Percentiles rank a stretch among this genome's conserved stretches.
Evolutionary conservation across 53 echinoderm and acorn worm genomes (phyloP).

Genomic region (Temnopleurus reevesii): DNA sequence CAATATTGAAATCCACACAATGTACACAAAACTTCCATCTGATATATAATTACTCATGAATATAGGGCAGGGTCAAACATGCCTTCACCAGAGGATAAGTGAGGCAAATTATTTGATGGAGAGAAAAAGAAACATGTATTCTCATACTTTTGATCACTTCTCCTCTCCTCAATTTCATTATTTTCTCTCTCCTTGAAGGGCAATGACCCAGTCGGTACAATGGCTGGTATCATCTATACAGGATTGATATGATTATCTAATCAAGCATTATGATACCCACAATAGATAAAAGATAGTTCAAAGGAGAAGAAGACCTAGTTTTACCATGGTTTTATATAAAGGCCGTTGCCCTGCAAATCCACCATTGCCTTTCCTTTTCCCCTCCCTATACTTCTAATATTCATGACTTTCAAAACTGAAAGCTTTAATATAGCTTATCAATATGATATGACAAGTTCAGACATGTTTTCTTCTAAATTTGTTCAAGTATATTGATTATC

Average conservation of each 20-base stretch:
- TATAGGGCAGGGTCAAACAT: background rate
- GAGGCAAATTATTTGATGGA: background rate
- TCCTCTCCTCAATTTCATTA: background rate
- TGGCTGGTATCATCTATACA: background rate
- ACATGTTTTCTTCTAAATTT: too few relatives aligned
- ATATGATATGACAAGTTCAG: too few relatives aligned
- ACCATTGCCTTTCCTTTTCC: background rate
- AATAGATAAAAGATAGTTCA: too few relatives aligned
- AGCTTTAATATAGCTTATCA: background rate
- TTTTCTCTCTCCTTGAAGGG: background rate
- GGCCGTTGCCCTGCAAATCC: constrained; percentile 24
- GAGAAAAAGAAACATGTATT: background rate
- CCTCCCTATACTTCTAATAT: background rate
- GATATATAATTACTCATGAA: constrained; percentile 1
- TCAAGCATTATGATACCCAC: background rate
- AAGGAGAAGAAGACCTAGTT: too few relatives aligned
- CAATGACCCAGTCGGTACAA: background rate
- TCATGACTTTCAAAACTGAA: constrained; percentile 23
- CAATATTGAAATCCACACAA: background rate
- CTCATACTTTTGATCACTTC: background rate
- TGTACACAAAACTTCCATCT: background rate
- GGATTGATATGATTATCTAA: background rate
- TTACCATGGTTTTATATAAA: background rate
- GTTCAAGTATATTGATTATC: too few relatives aligned
- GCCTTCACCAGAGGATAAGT: background rate